Conservation (phyloP, 1,140 invertebrate species). For the Neodiprion fabricii region DNA sequence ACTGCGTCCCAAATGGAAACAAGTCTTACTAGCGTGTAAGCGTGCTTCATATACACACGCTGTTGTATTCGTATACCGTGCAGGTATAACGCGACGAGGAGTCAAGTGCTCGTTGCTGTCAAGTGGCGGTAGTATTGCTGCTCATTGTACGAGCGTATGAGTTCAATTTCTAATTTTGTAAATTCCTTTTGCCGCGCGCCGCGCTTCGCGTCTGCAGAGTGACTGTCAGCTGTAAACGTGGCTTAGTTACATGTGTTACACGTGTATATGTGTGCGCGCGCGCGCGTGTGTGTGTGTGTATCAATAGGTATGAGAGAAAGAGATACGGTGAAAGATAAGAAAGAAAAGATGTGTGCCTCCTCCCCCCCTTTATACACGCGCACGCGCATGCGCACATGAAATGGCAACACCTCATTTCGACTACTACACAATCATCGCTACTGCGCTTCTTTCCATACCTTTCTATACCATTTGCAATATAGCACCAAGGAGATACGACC, state of each 20-base stretch:
- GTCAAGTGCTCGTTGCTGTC: background rate
- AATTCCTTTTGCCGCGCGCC: too few relatives aligned
- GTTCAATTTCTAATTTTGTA: background rate
- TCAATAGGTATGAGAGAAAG: too few relatives aligned
- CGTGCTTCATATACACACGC: background rate
- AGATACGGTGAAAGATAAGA: too few relatives aligned
- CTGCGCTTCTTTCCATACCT: background rate
- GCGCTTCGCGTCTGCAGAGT: too few relatives aligned
- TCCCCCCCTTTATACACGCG: too few relatives aligned
- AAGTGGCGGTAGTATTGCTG: too few relatives aligned
- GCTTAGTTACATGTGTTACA: too few relatives aligned
- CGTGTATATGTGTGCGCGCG: too few relatives aligned
- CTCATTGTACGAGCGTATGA: background rate
- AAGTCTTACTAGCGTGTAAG: constrained; percentile 25
- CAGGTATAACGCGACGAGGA: background rate
- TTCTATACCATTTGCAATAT: background rate
- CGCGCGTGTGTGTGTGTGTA: too few relatives aligned
- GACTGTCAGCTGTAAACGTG: too few relatives aligned
- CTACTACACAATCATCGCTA: background rate
- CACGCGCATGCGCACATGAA: too few relatives aligned
- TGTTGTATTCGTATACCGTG: background rate
- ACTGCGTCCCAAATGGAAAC: constrained; percentile 44
- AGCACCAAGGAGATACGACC: background rate
- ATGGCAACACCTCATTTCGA: background rate
- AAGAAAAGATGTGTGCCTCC: too few relatives aligned